These are phyloP conservation scores for Cerceris ruficornis DNA, from an alignment of 2,888 invertebrate genomes.

Conservation along the genomic window DNA sequence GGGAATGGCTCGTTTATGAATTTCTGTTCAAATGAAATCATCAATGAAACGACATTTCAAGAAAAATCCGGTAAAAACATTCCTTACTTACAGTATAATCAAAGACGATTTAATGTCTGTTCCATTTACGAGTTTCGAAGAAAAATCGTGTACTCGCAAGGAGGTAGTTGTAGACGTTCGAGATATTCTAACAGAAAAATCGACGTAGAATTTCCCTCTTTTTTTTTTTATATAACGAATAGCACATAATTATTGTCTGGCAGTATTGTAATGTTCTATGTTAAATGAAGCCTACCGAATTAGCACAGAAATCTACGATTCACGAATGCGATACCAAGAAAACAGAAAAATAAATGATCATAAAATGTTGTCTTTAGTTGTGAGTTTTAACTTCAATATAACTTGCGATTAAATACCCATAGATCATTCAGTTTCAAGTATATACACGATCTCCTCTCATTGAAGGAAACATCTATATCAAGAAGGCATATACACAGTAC, in stretches of 20 bases:
- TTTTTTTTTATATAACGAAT: constrained; percentile 29
- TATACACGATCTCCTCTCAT: constrained; percentile 36
- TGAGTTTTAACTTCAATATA: no score
- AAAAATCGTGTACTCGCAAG: constrained; percentile 13
- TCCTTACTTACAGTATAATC: not conserved
- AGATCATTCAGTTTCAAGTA: constrained; percentile 30
- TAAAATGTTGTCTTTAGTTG: not conserved
- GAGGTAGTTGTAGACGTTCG: constrained; percentile 32
- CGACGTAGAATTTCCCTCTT: not conserved
- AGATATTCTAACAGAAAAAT: constrained; percentile 18
- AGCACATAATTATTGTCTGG: constrained; percentile 64
- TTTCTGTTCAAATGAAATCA: constrained; percentile 1
- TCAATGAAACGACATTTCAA: constrained; percentile 3
- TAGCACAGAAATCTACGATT: constrained; percentile 12
- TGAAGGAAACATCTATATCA: constrained; percentile 32
- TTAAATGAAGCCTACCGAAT: constrained; percentile 31
- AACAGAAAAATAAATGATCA: constrained; percentile 6
- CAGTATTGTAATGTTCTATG: constrained; percentile 55
- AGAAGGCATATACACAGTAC: constrained; percentile 47
- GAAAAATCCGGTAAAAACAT: constrained; percentile 7
- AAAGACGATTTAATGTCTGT: not conserved
- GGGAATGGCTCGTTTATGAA: constrained; percentile 5
- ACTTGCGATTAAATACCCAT: constrained; percentile 31
- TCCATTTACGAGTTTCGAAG: not conserved
- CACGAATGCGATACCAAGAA: not conserved